phyloP scores from a whole-genome alignment of 2,888 invertebrate genomes.

The Iselma pallidipennis region DNA sequence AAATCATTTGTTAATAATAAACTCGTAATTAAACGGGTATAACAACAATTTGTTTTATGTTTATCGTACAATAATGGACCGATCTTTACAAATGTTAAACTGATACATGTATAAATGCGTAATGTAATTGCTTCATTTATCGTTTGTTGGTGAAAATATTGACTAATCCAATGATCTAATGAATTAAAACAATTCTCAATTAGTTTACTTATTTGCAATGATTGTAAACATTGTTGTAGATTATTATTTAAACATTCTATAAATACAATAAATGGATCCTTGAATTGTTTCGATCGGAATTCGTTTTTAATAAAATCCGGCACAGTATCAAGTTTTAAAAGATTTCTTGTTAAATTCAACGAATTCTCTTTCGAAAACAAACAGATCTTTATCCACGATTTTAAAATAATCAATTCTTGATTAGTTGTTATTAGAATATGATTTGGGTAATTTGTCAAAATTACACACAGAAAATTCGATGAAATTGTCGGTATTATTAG shows the following conservation, averaged over 20 bases:
- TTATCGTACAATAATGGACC: constrained; percentile 47
- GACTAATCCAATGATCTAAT: constrained; percentile 40
- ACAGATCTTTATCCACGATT: constrained; percentile 49
- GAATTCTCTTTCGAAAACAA: constrained; percentile 39
- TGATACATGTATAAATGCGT: constrained; percentile 46
- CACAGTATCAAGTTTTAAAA: constrained; percentile 43
- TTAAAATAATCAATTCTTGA: constrained; percentile 44
- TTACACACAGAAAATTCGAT: constrained; percentile 38
- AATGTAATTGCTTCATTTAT: constrained; percentile 41
- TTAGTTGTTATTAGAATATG: constrained; percentile 34
- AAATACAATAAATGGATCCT: constrained; percentile 44
- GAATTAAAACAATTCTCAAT: constrained; percentile 48
- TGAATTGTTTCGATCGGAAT: constrained; percentile 14
- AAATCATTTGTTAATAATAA: constrained; percentile 59
- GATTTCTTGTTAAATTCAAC: constrained; percentile 37
- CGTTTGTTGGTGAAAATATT: constrained; percentile 41
- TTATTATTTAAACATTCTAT: constrained; percentile 43
- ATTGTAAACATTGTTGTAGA: constrained; percentile 28
- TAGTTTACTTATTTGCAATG: constrained; percentile 35
- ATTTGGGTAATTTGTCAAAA: constrained; percentile 40
- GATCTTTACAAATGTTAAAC: constrained; percentile 39
- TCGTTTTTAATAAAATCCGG: constrained; percentile 33
- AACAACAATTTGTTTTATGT: constrained; percentile 54
- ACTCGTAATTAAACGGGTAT: constrained; percentile 58
- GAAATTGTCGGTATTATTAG: constrained; percentile 39